Evolutionary conservation across 2,797 vertebrate species (phyloP), one percentile per base, ranked within the genome.

Genomic region (Bradypodion pumilum): DNA sequence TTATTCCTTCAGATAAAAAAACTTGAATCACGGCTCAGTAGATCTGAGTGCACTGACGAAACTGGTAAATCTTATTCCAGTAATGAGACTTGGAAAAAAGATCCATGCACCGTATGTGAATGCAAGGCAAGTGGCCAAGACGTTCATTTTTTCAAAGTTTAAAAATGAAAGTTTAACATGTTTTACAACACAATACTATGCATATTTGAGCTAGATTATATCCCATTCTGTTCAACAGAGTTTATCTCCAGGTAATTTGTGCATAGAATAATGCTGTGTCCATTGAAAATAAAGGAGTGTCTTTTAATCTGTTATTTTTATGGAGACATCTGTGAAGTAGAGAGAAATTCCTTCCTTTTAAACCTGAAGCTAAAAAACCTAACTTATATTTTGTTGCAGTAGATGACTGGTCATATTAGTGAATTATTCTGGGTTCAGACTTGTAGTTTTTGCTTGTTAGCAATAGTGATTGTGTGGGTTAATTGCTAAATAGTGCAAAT

Each of bases 1-100:
- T 4, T 85, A 86, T 85, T 9, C 85, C 84, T 89, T 72, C 95
- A 99, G 98, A 99, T 99, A 92, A 98, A 98, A 95, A 97, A 96
- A 93, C 98, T 99, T 87, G 98, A 99, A 96, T 95, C 96, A 27
- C 98, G 97, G 79, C 96, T 99, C 91, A 98, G 97, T 92, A 95
- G 96, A 92, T 97, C 95, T 4, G 97, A 97, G 93, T 99, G 98
- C 94, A 96, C 96, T 93, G 98, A 98, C 68, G 94, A 93, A 29
- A 94, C 96, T 0, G 97, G 97, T 21, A 95, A 95, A 60, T 94
- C 97, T 19, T 97, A 97, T 5, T 90, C 91, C 25, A 96, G 96
- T 52, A 96, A 96, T 72, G 94, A 97, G 29, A 95, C 88, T n/a
- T 99, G 98, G 98, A 97, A 97, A 79, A 97, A 93, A 63, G 97